Evolutionary conservation across 2,888 invertebrate genomes (phyloP).

Genomic region (Sturmia bella): DNA sequence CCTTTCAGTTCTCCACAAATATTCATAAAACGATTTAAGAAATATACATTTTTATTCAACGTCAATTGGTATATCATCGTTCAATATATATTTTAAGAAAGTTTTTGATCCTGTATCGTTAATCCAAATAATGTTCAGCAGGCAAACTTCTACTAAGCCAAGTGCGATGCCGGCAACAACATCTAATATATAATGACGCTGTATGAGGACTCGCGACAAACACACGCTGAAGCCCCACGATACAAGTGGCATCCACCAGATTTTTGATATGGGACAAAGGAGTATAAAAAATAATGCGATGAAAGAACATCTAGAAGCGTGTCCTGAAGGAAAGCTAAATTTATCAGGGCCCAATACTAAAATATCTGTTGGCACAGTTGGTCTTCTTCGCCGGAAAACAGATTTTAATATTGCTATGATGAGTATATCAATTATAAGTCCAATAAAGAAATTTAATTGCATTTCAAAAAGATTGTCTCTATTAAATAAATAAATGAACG

Average conservation of each 20-base stretch:
- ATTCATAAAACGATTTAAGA: no score
- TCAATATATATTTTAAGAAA: slow-evolving; percentile 75
- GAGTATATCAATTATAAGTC: slow-evolving; percentile 89
- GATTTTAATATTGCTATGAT: slow-evolving; percentile 90
- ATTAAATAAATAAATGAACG: slow-evolving; percentile 89
- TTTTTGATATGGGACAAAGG: slow-evolving; percentile 84
- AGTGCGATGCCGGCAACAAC: slow-evolving; percentile 88
- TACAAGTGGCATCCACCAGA: slow-evolving; percentile 85
- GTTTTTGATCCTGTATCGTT: slow-evolving; percentile 81
- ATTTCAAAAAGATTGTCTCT: slow-evolving; percentile 88
- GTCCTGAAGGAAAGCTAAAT: slow-evolving; percentile 96
- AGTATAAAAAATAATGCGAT: slow-evolving; percentile 88
- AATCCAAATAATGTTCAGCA: slow-evolving; percentile 87
- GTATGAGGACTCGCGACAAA: slow-evolving; percentile 90
- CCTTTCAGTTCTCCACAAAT: no score
- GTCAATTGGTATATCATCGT: slow-evolving; percentile 75
- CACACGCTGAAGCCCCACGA: slow-evolving; percentile 90
- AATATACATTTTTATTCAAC: slow-evolving; percentile 49
- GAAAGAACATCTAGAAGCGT: slow-evolving; percentile 92
- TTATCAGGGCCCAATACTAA: slow-evolving; percentile 91
- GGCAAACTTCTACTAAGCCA: slow-evolving; percentile 87
- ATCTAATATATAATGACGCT: slow-evolving; percentile 94
- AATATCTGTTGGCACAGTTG: slow-evolving; percentile 86
- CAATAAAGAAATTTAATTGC: slow-evolving; percentile 92
- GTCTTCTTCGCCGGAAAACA: slow-evolving; percentile 88